Percentiles rank a stretch among this genome's conserved stretches.
phyloP scores from a whole-genome alignment of 2,888 invertebrate species.

The Pherbina coryleti region DNA sequence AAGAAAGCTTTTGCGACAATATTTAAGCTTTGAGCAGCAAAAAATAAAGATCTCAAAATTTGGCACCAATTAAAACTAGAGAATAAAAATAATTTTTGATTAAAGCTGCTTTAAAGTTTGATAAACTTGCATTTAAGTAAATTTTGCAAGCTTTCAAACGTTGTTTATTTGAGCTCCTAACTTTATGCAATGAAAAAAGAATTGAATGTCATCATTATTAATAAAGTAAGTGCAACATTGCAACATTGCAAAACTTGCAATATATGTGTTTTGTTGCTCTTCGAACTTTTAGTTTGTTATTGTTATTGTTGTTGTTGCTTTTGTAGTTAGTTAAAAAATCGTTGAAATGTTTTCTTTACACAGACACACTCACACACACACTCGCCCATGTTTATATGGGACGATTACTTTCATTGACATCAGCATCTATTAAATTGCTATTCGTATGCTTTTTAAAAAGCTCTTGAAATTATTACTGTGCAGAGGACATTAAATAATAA shows the following conservation, averaged over 20 bases:
- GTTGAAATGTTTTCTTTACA: no score
- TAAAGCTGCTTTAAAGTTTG: not conserved
- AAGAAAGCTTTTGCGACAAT: constrained; percentile 1
- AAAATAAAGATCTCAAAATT: not conserved
- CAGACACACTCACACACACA: no score
- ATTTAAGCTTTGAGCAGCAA: not conserved
- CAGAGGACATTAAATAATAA: no score
- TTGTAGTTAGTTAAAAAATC: not conserved
- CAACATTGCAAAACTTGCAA: not conserved
- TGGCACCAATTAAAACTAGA: not conserved
- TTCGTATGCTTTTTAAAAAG: no score
- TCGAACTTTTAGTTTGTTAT: not conserved
- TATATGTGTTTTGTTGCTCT: not conserved
- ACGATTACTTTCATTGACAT: no score
- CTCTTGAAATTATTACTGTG: no score
- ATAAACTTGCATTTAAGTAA: not conserved
- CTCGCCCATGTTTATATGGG: no score
- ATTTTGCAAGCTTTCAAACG: not conserved
- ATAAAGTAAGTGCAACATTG: not conserved
- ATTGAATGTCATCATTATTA: constrained; percentile 5
- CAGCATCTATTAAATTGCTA: no score
- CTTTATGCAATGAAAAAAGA: constrained; percentile 7
- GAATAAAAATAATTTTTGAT: not conserved
- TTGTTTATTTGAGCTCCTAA: not conserved
- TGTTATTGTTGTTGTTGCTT: not conserved